A percentile compares a stretch with the other conserved stretches of the same genome.
phyloP scores from a whole-genome alignment of 2,888 invertebrate genomes.

The Synergus itoensis region DNA sequence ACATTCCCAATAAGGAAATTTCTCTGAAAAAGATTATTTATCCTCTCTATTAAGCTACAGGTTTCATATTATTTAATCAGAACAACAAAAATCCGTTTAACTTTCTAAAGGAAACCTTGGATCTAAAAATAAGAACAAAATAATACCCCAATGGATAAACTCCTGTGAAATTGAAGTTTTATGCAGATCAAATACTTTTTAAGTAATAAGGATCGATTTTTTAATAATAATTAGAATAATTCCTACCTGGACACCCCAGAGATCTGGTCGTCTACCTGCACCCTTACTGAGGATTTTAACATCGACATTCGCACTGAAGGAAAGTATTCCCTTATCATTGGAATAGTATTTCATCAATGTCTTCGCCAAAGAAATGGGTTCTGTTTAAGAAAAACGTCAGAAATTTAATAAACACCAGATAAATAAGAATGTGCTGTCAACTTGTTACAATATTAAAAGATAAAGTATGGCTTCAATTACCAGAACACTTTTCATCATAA shows the following conservation, averaged over 20 bases:
- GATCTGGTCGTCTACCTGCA: constrained; percentile 81
- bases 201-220: not conserved
- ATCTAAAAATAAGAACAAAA: constrained; percentile 25
- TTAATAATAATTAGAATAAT: constrained; percentile 2
- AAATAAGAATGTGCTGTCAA: constrained; percentile 54
- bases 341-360: constrained; percentile 81
- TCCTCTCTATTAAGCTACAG: not conserved
- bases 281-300: constrained; percentile 86
- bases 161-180: not conserved
- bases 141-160: not conserved
- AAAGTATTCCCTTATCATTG: constrained; percentile 80
- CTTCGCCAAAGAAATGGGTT: constrained; percentile 82
- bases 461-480: constrained; percentile 79
- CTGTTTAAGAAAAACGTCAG: constrained; percentile 72
- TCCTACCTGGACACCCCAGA: constrained; percentile 84
- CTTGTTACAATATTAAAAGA: constrained; percentile 65
- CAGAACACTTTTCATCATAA: constrained; percentile 85
- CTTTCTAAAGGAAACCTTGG: not conserved
- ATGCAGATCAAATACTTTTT: not conserved
- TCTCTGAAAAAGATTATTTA: not conserved
- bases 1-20: constrained; percentile 18
- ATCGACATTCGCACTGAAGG: constrained; percentile 81
- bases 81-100: constrained; percentile 15
- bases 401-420: constrained; percentile 47
- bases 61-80: not conserved